Percentiles rank a stretch among this genome's conserved stretches.
These are phyloP conservation scores for Halictus ligatus DNA, from an alignment of 2,888 invertebrate genomes.

Conservation along the genomic window DNA sequence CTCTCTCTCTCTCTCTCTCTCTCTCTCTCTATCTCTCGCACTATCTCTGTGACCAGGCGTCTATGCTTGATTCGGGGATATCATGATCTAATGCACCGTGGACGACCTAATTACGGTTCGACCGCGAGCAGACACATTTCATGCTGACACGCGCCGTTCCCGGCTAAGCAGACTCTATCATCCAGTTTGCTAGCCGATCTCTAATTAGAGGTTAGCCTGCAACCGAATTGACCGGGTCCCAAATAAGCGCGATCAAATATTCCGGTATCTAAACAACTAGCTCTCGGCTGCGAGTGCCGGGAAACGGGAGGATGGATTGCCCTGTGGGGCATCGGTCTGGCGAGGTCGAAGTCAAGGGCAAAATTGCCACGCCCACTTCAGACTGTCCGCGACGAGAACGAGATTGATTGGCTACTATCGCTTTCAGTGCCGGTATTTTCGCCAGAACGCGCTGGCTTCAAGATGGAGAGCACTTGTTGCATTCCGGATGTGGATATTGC, in stretches of 20 bases:
- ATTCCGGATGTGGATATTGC: background rate
- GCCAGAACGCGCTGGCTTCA: background rate
- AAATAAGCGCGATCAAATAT: constrained; percentile 11
- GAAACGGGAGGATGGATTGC: background rate
- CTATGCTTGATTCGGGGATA: constrained; percentile 42
- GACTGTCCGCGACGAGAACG: background rate
- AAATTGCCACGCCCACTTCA: background rate
- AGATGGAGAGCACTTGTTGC: background rate
- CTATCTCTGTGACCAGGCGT: constrained; percentile 17
- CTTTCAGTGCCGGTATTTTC: background rate
- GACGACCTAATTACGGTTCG: constrained; percentile 65
- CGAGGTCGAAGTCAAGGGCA: background rate
- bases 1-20: background rate
- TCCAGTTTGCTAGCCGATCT: constrained; percentile 26
- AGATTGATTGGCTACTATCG: constrained; percentile 2
- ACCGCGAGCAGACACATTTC: constrained; percentile 62
- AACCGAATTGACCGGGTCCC: background rate
- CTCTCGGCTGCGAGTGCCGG: background rate
- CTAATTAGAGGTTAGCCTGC: constrained; percentile 31
- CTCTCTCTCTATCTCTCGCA: background rate
- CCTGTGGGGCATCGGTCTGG: background rate
- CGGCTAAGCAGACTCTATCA: constrained; percentile 39
- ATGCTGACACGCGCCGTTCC: constrained; percentile 46
- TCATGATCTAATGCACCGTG: constrained; percentile 61
- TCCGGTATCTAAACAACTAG: background rate